Base-by-base conservation (phyloP, 2,888 invertebrate genomes). In the Pollenia labialis region DNA sequence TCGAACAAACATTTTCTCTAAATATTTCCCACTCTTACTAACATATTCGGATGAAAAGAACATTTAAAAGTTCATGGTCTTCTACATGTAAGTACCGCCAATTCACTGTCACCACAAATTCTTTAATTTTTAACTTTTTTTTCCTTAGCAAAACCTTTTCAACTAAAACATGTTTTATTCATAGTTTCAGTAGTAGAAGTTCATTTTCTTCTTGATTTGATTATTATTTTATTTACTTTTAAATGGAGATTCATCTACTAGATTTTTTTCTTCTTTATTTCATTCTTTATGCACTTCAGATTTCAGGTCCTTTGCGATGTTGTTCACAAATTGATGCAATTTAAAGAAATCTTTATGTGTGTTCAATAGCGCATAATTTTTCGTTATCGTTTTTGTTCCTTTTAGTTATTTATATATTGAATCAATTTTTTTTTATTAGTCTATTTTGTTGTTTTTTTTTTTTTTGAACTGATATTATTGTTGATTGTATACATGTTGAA, bases 281-380 rank as follows among this genome's bases (percentile, higher is more conserved):
- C 54, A 12, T 42, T 7, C 23, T 32, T 69, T 42, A 16, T 76
- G 56, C 66, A 40, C 72, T 72, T 72, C 50, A 62, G 11, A 54
- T 50, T 11, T 50, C 12, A 16, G 3, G 42, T 56, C 69, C 66
- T 46, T 64, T 79, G 11, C 23, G 42, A 44, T 71, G 58, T 48
- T 81, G 64, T 71, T 84, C 84, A 84, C 87, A 87, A 87, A 87
- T 87, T 87, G 87, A 87, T 87, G 87, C 87, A 87, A 87, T 87
- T 84, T 84, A 84, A 81, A 74, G 84, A 84, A 84, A 81, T 75
- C 83, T 83, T 81, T 84, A 72, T 84, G 74, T 81, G 77, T 81
- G 84, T 77, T 84, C 87, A 87, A 87, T 87, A 81, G 87, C 72
- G 87, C 84, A 87, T 87, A 87, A 87, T 87, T 87, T 74, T 69